Evolutionary conservation across 2,888 invertebrate species (phyloP), one percentile per base, ranked within the genome.

Genomic region (Lasioglossum morio): DNA sequence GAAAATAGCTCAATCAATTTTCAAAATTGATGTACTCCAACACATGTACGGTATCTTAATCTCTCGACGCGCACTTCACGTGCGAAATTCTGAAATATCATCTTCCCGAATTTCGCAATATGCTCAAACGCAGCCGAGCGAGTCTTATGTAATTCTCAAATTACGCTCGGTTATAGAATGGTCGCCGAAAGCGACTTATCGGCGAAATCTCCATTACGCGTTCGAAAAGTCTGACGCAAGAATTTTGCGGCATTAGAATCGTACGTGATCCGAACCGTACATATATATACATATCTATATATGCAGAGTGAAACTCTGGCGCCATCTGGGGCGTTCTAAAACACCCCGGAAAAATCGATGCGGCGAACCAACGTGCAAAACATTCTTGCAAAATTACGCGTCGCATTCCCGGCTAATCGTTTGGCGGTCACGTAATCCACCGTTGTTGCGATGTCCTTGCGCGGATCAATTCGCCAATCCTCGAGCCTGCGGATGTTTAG

Each of bases 391-490:
- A 48, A 48, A 14, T 66, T n/a, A 27, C 53, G 14, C 43, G 5
- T 57, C 27, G 19, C 53, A 75, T 74, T 75, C 74, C 69, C 53
- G 37, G 46, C 34, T 85, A 84, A 85, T 79, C 63, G 43, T 48
- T 57, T 34, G 23, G 34, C n/a, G 12, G 53, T 79, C 79, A 63
- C 63, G 60, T 66, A 72, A 72, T 48, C 19, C 23, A 3, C 23
- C 12, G 53, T 40, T 27, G 37, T 46, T 46, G 40, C n/a, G 43
- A 30, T 27, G 75, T 40, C 75, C 74, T 85, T 75, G 79, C 60
- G 63, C 60, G 27, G 8, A 70, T 70, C 37, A 37, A 37, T 69
- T 69, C 69, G 23, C 10, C 69, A 69, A 69, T 69, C n/a, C n/a
- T 70, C 40, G 40, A 40, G 23, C 69, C 23, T 37, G 23, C 23